Evolutionary conservation across 2,888 invertebrate species (phyloP).

Genomic region (Patella depressa): DNA sequence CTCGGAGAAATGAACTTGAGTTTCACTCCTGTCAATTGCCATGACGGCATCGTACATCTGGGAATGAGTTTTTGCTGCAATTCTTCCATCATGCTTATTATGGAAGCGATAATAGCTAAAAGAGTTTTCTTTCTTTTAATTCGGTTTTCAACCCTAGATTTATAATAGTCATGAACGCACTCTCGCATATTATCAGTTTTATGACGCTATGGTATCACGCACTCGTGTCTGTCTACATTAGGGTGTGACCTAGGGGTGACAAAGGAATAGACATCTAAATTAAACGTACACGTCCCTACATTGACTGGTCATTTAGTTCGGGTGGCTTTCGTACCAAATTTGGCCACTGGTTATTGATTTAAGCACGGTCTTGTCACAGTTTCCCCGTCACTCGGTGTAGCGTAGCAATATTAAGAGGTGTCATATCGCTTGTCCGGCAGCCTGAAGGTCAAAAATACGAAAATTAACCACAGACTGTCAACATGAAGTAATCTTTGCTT

Average conservation of each 20-base stretch:
- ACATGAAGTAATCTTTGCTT: neutral
- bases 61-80: neutral
- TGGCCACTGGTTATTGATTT: neutral
- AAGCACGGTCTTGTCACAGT: neutral
- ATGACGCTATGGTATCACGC: too few species aligned
- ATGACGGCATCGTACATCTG: neutral
- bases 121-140: neutral
- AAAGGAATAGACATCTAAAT: neutral
- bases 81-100: neutral
- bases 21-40: neutral
- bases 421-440: conserved; percentile 1
- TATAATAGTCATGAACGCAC: too few species aligned
- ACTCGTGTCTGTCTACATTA: neutral
- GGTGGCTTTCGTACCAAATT: neutral
- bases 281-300: neutral
- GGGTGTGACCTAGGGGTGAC: neutral
- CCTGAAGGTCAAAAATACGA: conserved; percentile 10
- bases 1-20: neutral
- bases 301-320: neutral
- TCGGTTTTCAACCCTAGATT: too few species aligned
- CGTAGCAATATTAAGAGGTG: conserved; percentile 18
- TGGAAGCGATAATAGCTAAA: neutral
- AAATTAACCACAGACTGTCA: conserved; percentile 15
- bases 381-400: too few species aligned
- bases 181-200: too few species aligned